These are phyloP conservation scores for Oreocharis arfaki DNA, from an alignment of 2,113 vertebrate genomes.

Conservation along the genomic window DNA sequence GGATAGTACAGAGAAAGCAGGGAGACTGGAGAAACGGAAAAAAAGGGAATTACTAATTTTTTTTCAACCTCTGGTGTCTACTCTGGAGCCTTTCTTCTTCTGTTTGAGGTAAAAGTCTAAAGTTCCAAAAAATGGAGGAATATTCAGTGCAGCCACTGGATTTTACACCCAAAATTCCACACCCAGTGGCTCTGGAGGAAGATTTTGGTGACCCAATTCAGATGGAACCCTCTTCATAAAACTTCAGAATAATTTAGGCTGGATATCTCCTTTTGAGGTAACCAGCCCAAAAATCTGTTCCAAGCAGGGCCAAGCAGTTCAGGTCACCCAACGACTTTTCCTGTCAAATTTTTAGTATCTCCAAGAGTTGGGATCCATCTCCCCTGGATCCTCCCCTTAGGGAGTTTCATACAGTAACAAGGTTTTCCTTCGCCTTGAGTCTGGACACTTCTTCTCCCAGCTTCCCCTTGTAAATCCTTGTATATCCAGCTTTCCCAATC, in stretches of 20 bases:
- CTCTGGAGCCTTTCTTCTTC: background rate
- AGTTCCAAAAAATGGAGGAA: background rate
- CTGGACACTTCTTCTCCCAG: background rate
- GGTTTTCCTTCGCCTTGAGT: background rate
- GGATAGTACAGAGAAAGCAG: background rate
- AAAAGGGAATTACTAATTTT: background rate
- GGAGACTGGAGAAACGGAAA: background rate
- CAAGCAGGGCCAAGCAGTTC: background rate
- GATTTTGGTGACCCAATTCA: background rate
- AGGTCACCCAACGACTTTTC: background rate
- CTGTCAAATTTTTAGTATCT: background rate
- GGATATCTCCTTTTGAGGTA: background rate
- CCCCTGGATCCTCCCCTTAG: background rate
- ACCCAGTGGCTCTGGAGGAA: background rate
- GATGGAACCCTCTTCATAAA: background rate
- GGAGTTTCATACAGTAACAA: background rate
- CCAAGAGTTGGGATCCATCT: background rate
- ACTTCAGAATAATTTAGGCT: background rate
- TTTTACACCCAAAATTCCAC: background rate
- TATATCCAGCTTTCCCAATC: fast-evolving
- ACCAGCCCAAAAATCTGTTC: background rate
- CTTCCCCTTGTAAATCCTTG: background rate
- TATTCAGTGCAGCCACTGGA: background rate
- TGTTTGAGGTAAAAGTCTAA: background rate
- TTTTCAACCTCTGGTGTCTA: background rate